Percentiles rank a stretch among this genome's conserved stretches.
Evolutionary conservation across 2,797 vertebrate genomes (phyloP).

Genomic region (Pempheris klunzingeri): DNA sequence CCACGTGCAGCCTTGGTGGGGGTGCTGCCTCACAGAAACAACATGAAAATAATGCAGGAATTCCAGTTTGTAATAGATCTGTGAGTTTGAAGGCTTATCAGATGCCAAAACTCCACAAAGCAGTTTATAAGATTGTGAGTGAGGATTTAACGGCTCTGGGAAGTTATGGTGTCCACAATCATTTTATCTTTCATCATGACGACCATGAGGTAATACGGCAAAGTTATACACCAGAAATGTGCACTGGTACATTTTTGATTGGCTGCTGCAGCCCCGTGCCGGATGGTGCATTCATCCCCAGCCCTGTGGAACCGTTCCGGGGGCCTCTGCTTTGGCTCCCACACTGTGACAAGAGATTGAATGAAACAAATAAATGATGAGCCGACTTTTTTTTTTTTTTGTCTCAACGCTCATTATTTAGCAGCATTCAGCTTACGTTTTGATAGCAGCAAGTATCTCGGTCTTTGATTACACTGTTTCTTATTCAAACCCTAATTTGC

Average conservation of each 20-base stretch:
- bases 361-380: constrained; percentile 27
- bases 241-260: constrained; percentile 18
- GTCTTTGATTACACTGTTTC: not conserved
- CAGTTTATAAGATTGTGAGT: too few relatives aligned
- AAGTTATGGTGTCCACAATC: not conserved
- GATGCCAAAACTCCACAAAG: not conserved
- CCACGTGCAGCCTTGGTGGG: not conserved
- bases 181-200: not conserved
- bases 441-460: not conserved
- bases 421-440: not conserved
- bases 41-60: not conserved
- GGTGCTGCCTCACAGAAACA: not conserved
- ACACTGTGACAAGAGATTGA: constrained; percentile 11
- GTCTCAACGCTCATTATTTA: not conserved
- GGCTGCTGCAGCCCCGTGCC: not conserved
- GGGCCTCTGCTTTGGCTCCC: constrained; percentile 10
- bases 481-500: not conserved
- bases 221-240: constrained; percentile 23
- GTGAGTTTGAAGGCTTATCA: not conserved
- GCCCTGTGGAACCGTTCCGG: not conserved
- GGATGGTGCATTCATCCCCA: not conserved
- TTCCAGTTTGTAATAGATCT: not conserved
- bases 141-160: not conserved
- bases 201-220: constrained; percentile 19
- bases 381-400: not conserved